Evolutionary conservation across 2,113 vertebrate genomes (phyloP).

Genomic region (Zeus faber): DNA sequence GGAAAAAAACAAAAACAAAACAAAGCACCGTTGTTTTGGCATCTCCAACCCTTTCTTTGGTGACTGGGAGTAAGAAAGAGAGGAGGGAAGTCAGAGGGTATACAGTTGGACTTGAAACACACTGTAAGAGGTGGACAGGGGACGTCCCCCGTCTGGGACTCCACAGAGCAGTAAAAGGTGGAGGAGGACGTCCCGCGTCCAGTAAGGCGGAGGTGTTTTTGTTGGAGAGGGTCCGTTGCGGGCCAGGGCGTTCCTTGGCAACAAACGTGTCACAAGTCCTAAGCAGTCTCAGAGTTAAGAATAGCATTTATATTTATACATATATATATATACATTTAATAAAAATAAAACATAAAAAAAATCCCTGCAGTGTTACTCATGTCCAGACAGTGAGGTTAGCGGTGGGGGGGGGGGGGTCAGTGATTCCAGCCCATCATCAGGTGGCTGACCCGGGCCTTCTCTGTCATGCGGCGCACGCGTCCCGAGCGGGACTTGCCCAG

Average conservation of each 20-base stretch:
- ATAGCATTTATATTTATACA: slow-evolving; percentile 71
- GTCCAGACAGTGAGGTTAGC: slow-evolving; percentile 13
- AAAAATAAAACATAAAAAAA: slow-evolving; percentile 71
- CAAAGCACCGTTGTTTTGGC: slow-evolving; percentile 63
- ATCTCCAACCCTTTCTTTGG: slow-evolving; percentile 60
- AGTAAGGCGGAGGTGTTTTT: slow-evolving; percentile 72
- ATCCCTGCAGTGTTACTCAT: slow-evolving; percentile 92
- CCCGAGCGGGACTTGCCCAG: slow-evolving; percentile 95
- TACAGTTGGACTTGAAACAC: slow-evolving; percentile 4
- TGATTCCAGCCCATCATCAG: slow-evolving; percentile 99
- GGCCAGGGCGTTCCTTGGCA: slow-evolving; percentile 75
- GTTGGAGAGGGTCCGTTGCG: slow-evolving; percentile 45
- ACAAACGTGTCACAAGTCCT: slow-evolving; percentile 88
- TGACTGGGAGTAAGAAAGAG: slow-evolving; percentile 35
- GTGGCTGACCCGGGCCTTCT: slow-evolving; percentile 98
- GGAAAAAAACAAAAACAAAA: slow-evolving; percentile 3
- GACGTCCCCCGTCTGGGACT: slow-evolving; percentile 22
- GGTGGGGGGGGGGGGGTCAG: slow-evolving; percentile 61
- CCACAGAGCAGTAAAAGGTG: slow-evolving; percentile 22
- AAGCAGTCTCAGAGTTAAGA: slow-evolving; percentile 73
- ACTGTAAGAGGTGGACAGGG: slow-evolving; percentile 21
- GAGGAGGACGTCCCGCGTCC: slow-evolving; percentile 20
- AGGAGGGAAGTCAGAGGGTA: slow-evolving; percentile 32
- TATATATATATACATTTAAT: slow-evolving; percentile 32
- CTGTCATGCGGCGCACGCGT: slow-evolving; percentile 96